These are phyloP conservation scores for Virgularia gustaviana DNA, from an alignment of 92 coral and sea anemone genomes.

Conservation along the genomic window DNA sequence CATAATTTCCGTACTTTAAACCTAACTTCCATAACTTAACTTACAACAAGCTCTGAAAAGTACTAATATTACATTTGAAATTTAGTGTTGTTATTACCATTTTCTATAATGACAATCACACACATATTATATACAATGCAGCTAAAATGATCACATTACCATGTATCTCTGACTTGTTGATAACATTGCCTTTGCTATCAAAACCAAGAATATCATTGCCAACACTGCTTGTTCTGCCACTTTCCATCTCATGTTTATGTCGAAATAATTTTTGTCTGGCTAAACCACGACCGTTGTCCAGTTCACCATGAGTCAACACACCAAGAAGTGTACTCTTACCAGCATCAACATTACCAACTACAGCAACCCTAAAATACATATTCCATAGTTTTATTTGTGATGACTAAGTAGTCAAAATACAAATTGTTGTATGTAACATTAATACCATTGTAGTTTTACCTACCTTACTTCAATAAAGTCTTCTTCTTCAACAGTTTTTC, in stretches of 20 bases:
- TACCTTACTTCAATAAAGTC: slow-evolving; percentile 99
- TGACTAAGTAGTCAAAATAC: background rate
- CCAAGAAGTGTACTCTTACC: slow-evolving; percentile 95
- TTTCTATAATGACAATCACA: background rate
- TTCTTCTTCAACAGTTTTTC: slow-evolving; percentile 75
- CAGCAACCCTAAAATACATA: slow-evolving; percentile 72
- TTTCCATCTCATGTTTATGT: slow-evolving; percentile 99
- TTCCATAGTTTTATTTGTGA: background rate
- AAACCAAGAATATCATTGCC: slow-evolving; percentile 99
- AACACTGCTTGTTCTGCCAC: slow-evolving; percentile 96
- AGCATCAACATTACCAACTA: slow-evolving; percentile 99
- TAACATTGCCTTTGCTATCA: slow-evolving; percentile 87
- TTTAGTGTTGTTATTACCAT: no score
- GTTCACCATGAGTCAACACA: slow-evolving; percentile 94
- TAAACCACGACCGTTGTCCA: slow-evolving; percentile 97
- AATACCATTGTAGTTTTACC: background rate
- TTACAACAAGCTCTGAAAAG: no score
- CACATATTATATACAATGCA: background rate
- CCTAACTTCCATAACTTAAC: no score
- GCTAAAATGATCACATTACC: no score
- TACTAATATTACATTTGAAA: no score
- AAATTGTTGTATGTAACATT: background rate
- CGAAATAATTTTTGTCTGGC: slow-evolving; percentile 88
- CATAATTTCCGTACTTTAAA: no score
- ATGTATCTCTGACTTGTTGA: slow-evolving; percentile 87